Conservation (phyloP, 37 sponge, comb jelly and placozoan species). For the Aplysina aerophoba region DNA sequence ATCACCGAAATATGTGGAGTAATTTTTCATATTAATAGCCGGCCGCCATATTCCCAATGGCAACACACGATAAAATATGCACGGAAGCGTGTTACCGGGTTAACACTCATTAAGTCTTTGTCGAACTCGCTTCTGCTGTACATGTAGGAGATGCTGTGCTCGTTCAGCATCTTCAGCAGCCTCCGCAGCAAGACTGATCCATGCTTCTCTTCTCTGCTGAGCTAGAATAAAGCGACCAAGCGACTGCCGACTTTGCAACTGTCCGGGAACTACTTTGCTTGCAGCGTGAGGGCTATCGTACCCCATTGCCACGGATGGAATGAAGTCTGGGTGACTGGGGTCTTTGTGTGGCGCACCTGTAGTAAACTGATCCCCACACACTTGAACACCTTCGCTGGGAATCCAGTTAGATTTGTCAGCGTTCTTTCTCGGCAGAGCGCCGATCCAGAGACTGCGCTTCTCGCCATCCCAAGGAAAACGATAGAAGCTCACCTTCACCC, state of each 20-base stretch:
- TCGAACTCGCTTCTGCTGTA: not conserved
- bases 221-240: not conserved
- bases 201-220: not conserved
- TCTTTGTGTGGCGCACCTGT: conserved; percentile 1
- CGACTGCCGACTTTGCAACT: conserved; percentile 1
- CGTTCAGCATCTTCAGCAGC: conserved; percentile 12
- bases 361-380: not conserved
- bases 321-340: not conserved
- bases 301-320: conserved; percentile 1
- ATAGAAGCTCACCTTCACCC: not conserved
- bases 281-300: not conserved
- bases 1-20: too few relatives aligned
- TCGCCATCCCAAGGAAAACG: conserved; percentile 4
- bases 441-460: not conserved
- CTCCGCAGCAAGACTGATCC: conserved; percentile 5
- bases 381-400: not conserved
- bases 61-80: too few relatives aligned
- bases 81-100: too few relatives aligned
- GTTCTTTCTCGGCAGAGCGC: not conserved
- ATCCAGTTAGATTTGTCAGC: not conserved
- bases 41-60: too few relatives aligned
- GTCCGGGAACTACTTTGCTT: too few relatives aligned
- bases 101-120: too few relatives aligned
- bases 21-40: too few relatives aligned
- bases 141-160: conserved; percentile 8